Conservation (phyloP, 2,113 vertebrate species). For the Emydura subglobosa region DNA sequence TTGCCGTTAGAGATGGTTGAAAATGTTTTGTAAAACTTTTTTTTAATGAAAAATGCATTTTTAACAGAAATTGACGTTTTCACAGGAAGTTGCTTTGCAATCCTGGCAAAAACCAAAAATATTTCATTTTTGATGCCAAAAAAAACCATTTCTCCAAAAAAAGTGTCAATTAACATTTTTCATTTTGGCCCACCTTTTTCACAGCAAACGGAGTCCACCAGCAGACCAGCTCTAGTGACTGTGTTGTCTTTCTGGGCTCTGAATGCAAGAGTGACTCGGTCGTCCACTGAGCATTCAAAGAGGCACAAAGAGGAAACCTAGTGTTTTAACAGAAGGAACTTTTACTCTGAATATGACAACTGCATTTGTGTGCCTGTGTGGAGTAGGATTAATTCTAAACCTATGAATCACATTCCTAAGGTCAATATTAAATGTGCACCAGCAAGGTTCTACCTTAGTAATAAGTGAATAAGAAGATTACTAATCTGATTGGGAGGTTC, state of each 20-base stretch:
- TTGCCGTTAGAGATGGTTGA: conserved; percentile 42
- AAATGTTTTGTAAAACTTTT: conserved; percentile 43
- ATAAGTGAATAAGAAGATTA: background rate
- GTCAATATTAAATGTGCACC: conserved; percentile 9
- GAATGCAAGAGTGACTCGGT: background rate
- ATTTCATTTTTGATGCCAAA: background rate
- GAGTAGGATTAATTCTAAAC: conserved; percentile 1
- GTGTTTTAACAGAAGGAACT: background rate
- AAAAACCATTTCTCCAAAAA: background rate
- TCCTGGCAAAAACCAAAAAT: background rate
- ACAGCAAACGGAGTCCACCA: background rate
- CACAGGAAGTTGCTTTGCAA: conserved; percentile 33
- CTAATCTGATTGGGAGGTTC: background rate
- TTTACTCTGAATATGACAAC: background rate
- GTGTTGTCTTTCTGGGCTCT: background rate
- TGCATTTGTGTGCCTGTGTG: background rate
- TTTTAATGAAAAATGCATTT: conserved; percentile 36
- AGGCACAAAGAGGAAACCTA: background rate
- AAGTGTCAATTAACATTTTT: background rate
- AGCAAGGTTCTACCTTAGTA: background rate
- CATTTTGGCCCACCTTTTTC: background rate
- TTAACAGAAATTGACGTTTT: background rate
- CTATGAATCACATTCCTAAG: background rate
- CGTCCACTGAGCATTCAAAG: background rate
- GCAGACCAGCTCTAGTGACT: background rate